These are phyloP conservation scores for Microtus oregoni DNA, from an alignment of 2,113 vertebrate genomes.

Conservation along the genomic window DNA sequence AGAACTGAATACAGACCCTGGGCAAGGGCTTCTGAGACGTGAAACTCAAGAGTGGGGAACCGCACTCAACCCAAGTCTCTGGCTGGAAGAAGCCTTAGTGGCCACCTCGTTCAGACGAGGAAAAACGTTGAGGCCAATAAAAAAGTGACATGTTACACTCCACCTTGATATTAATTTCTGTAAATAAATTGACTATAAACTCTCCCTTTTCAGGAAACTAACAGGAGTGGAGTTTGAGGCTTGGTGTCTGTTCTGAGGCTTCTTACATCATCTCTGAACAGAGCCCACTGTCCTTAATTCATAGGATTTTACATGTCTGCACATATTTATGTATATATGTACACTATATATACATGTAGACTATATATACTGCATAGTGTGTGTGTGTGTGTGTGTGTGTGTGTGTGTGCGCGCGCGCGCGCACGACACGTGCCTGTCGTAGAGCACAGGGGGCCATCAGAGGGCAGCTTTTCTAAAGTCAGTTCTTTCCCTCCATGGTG, in stretches of 20 bases:
- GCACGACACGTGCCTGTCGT: background rate
- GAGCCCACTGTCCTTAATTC: background rate
- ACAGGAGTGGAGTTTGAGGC: background rate
- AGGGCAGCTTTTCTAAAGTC: background rate
- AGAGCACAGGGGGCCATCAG: background rate
- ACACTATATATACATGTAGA: background rate
- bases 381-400: too few species aligned
- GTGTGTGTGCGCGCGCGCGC: background rate
- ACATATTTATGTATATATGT: background rate
- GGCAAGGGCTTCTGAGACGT: conserved; percentile 42
- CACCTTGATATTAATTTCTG: conserved; percentile 42
- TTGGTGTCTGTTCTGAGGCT: background rate
- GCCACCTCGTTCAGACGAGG: background rate
- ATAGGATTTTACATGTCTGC: background rate
- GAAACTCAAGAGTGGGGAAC: background rate
- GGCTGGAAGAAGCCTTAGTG: background rate
- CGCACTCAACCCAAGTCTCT: background rate
- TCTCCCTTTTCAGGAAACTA: conserved; percentile 39
- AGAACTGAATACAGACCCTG: background rate
- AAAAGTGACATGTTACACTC: background rate
- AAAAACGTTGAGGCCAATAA: background rate
- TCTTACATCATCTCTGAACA: background rate
- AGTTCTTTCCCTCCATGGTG: background rate
- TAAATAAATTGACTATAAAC: background rate
- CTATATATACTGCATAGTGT: background rate